Conservation (phyloP, 2,797 vertebrate genomes). For the Heteromormyrus szaboi region DNA sequence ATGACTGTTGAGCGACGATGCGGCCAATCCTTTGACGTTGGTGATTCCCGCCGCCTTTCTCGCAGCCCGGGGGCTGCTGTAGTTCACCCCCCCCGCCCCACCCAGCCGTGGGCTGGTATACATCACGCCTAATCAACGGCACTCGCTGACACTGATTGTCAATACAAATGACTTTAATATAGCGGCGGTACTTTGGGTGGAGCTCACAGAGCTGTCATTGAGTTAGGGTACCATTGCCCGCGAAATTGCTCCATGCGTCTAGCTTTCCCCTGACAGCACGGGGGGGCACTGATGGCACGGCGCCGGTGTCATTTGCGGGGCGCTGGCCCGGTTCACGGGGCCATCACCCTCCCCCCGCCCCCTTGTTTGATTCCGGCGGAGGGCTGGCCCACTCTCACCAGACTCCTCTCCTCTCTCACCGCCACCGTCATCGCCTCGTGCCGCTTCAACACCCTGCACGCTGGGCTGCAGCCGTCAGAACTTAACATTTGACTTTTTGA, state of each 20-base stretch:
- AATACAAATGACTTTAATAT: slow-evolving; percentile 66
- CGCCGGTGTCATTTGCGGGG: neutral
- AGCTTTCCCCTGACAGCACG: slow-evolving; percentile 59
- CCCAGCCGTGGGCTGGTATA: slow-evolving; percentile 43
- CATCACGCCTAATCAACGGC: slow-evolving; percentile 50
- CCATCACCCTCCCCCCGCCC: neutral
- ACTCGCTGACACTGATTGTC: slow-evolving; percentile 49
- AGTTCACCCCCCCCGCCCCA: slow-evolving; percentile 35
- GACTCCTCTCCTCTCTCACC: neutral
- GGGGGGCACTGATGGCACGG: slow-evolving; percentile 54
- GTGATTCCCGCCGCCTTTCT: slow-evolving; percentile 42
- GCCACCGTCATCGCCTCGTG: neutral
- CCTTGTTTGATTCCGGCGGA: neutral
- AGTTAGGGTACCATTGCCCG: slow-evolving; percentile 53
- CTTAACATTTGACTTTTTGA: neutral
- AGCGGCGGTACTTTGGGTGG: slow-evolving; percentile 55
- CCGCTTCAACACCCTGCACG: neutral
- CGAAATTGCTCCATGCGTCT: slow-evolving; percentile 59
- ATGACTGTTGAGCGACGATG: slow-evolving; percentile 49
- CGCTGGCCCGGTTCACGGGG: neutral
- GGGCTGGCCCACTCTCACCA: neutral
- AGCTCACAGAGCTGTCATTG: slow-evolving; percentile 51
- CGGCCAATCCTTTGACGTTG: slow-evolving; percentile 27
- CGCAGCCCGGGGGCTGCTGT: slow-evolving; percentile 46
- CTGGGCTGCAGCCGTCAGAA: neutral